Percentiles rank a stretch among this genome's conserved stretches.
phyloP scores from a whole-genome alignment of 2,113 vertebrate genomes.

The Megaleporinus macrocephalus region DNA sequence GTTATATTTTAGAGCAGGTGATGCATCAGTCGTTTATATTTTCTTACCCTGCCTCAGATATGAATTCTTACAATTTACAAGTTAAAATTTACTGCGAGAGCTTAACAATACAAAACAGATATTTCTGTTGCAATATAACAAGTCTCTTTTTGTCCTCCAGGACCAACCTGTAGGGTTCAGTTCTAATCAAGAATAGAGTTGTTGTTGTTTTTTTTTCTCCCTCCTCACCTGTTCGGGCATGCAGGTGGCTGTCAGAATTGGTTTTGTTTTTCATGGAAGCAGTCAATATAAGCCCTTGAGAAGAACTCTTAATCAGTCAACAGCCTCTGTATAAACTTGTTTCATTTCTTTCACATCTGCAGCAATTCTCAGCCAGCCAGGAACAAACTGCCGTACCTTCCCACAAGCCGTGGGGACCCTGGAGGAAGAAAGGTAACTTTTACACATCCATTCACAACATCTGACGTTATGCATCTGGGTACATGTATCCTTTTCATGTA shows the following conservation, averaged over 20 bases:
- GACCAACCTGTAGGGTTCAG: not conserved
- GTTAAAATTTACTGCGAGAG: too few species aligned
- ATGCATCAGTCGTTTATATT: too few species aligned
- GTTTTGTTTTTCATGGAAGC: not conserved
- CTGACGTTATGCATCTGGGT: not conserved
- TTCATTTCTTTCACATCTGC: conserved; percentile 18
- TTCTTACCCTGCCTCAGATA: too few species aligned
- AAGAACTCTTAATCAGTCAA: not conserved
- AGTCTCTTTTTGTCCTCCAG: not conserved
- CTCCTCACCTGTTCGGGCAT: conserved; percentile 9
- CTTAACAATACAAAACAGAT: too few species aligned
- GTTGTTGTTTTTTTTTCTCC: too few species aligned
- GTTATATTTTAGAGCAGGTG: too few species aligned
- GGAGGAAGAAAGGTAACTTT: conserved; percentile 49
- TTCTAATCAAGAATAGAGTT: not conserved
- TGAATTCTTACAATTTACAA: too few species aligned
- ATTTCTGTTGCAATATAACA: not conserved
- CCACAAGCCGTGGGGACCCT: conserved; percentile 8
- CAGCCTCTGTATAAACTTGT: conserved; percentile 30
- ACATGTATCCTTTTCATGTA: not conserved
- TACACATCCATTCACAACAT: not conserved
- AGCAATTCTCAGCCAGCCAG: conserved; percentile 40
- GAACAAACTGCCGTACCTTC: conserved; percentile 25
- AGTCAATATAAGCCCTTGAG: not conserved
- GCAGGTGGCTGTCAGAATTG: not conserved